Evolutionary conservation across 2,888 invertebrate species (phyloP).

Genomic region (Agrochola circellaris): DNA sequence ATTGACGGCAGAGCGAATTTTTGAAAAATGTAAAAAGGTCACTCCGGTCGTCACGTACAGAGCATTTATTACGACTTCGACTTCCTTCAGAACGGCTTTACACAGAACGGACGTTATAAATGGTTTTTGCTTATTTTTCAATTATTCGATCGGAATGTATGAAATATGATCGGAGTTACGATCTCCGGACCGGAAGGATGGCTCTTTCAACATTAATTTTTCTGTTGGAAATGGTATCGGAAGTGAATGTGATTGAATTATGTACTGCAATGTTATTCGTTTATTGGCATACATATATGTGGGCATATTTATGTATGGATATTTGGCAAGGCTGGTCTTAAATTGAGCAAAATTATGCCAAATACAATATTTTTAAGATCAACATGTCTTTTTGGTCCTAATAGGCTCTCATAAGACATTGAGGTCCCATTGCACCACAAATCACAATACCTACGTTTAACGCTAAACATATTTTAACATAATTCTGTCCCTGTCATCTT

Average conservation of each 20-base stretch:
- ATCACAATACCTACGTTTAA: not conserved
- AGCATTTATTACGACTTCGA: slow-evolving; percentile 86
- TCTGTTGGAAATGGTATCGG: slow-evolving; percentile 37
- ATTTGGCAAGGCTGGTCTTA: not conserved
- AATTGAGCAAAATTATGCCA: not conserved
- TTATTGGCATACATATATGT: not conserved
- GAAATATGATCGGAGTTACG: slow-evolving; percentile 62
- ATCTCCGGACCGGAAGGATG: slow-evolving; percentile 39
- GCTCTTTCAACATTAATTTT: slow-evolving; percentile 54
- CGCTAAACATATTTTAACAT: not conserved
- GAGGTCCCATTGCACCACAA: not conserved
- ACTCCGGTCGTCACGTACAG: slow-evolving; percentile 84
- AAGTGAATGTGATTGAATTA: slow-evolving; percentile 45
- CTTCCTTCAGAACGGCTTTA: slow-evolving; percentile 76
- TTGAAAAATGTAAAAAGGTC: slow-evolving; percentile 90
- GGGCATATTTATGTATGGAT: not conserved
- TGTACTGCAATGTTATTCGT: slow-evolving; percentile 33
- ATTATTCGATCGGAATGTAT: slow-evolving; percentile 70
- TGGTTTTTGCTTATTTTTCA: slow-evolving; percentile 78
- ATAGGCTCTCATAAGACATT: not conserved
- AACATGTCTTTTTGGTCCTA: not conserved
- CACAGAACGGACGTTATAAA: slow-evolving; percentile 75
- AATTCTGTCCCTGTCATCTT: not conserved
- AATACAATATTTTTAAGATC: not conserved
- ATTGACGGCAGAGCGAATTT: slow-evolving; percentile 87